phyloP scores from a whole-genome alignment of 2,113 vertebrate species.

The Sakesphorus luctuosus region DNA sequence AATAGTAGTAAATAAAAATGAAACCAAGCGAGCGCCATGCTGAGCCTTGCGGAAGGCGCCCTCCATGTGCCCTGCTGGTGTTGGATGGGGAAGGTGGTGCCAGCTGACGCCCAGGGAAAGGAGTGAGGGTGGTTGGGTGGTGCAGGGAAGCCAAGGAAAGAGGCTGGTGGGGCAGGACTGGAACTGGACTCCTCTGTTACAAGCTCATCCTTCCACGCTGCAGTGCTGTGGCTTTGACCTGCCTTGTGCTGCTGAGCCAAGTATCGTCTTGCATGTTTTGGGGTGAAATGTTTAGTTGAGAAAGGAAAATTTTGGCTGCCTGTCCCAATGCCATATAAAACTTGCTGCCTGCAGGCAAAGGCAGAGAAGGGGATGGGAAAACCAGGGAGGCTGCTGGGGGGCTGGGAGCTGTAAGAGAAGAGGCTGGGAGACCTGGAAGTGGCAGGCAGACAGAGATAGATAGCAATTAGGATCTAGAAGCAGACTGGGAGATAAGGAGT shows the following conservation, averaged over 20 bases:
- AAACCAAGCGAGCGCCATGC: background rate
- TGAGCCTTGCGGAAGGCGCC: background rate
- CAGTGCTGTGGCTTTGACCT: background rate
- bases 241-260: background rate
- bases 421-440: constrained; percentile 59
- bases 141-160: background rate
- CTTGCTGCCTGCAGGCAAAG: background rate
- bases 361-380: background rate
- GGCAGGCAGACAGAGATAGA: constrained; percentile 65
- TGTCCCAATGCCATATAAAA: background rate
- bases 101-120: background rate
- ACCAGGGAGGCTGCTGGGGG: background rate
- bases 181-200: background rate
- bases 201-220: fast-evolving
- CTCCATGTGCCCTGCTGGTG: background rate
- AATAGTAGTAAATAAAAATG: constrained; percentile 59
- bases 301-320: background rate
- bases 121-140: background rate
- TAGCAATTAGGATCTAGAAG: constrained; percentile 71
- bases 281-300: background rate
- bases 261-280: fast-evolving
- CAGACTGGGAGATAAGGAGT: constrained; percentile 70
- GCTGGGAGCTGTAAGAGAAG: background rate
- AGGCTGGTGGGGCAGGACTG: background rate
- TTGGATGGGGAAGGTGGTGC: background rate